Evolutionary conservation across 2,797 vertebrate genomes (phyloP), one percentile per base, ranked within the genome.

Genomic region (Phalanger gymnotis): DNA sequence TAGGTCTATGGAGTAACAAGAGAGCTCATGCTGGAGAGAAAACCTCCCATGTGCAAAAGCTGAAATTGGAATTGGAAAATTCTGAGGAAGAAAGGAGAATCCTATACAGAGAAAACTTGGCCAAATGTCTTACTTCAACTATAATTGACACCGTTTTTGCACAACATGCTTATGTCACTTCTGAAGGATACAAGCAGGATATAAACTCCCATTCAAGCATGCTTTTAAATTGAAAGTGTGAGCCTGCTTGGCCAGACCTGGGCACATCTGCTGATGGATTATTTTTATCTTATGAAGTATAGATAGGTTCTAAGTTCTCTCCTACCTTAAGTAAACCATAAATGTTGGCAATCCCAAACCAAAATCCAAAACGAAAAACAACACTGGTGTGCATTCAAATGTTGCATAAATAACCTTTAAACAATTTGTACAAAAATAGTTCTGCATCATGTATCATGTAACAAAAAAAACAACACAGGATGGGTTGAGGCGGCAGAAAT

Each of bases 391-490:
- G 99, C 99, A 99, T 99, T 99, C 98, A 99, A 99, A 99, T 98
- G 98, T 98, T 98, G 98, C 98, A 99, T 99, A 99, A 99, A 99
- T 99, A 99, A 99, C 98, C 98, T 99, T 98, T 98, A 99, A 99
- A 98, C 99, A 99, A 99, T 99, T 99, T 99, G 99, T 99, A 99
- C 99, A 99, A 99, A 99, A 99, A 99, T 99, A 99, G 99, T 99
- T 99, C 99, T 99, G 99, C 99, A 99, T 99, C 99, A 99, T 98
- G 99, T 99, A 99, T 99, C 99, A 99, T 99, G 98, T 98, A 99
- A 99, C 98, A 99, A 99, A 99, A 99, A 98, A 98, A 93, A 95
- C 97, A 97, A 66, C 95, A 97, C 81, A 93, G 53, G 95, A 98
- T 30, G 98, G 98, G 98, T 99, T 98, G 98, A 99, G 99, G 99